Conservation (phyloP, 2,888 invertebrate genomes). For the Drosophila pseudotalamancana region DNA sequence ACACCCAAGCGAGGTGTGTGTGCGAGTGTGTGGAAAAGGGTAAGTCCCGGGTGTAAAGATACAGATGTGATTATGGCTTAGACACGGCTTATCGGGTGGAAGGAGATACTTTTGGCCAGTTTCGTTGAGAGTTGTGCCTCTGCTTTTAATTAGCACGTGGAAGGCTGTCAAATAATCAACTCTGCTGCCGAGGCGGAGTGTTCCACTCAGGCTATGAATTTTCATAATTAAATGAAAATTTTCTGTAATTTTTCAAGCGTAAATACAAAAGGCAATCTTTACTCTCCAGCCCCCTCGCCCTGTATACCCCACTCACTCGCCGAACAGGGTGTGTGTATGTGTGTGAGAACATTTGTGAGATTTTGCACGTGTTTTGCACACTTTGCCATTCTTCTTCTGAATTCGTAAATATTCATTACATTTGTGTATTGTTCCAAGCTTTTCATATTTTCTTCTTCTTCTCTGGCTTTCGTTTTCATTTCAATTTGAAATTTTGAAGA, state of each 20-base stretch:
- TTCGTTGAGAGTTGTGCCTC: constrained; percentile 32
- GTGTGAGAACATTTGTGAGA: constrained; percentile 70
- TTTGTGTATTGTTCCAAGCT: constrained; percentile 45
- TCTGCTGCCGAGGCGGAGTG: constrained; percentile 24
- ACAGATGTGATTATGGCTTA: constrained; percentile 62
- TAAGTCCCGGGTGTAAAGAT: constrained; percentile 43
- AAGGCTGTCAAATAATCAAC: constrained; percentile 33
- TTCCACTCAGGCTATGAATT: constrained; percentile 36
- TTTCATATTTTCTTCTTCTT: constrained; percentile 3
- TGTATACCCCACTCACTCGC: neutral
- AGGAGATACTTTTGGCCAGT: constrained; percentile 21
- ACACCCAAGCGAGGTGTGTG: constrained; percentile 51
- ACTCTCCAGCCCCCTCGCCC: neutral
- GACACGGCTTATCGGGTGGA: constrained; percentile 42
- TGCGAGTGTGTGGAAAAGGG: constrained; percentile 31
- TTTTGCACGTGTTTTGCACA: constrained; percentile 69
- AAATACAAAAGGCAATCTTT: constrained; percentile 57
- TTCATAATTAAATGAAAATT: constrained; percentile 78
- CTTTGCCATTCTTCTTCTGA: constrained; percentile 38
- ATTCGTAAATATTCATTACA: constrained; percentile 76
- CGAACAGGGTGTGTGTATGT: constrained; percentile 16
- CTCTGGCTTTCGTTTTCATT: neutral
- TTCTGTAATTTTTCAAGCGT: constrained; percentile 68
- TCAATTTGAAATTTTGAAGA: constrained; percentile 12
- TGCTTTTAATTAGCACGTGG: constrained; percentile 53